phyloP scores from a whole-genome alignment of 2,888 invertebrate genomes.

The Arrhopalites spinosus region DNA sequence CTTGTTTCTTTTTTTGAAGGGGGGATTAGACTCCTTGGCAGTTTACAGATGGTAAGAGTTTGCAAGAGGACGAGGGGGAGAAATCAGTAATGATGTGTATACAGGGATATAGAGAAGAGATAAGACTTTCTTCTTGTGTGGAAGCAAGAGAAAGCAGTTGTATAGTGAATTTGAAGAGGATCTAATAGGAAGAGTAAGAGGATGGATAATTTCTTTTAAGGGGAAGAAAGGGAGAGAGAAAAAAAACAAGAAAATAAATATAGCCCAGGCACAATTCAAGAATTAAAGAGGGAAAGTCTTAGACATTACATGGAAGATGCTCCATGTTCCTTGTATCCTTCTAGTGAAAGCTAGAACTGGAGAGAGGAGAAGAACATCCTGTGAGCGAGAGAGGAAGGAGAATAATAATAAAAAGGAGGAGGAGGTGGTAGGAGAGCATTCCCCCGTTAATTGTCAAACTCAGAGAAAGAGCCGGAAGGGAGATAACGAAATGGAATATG shows the following conservation, averaged over 20 bases:
- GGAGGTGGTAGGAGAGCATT: neutral
- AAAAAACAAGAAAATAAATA: neutral
- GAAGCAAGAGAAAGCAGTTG: neutral
- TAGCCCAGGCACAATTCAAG: neutral
- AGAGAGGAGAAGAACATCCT: neutral
- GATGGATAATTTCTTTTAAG: constrained; percentile 9
- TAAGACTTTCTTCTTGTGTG: neutral
- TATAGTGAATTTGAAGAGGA: too few species aligned
- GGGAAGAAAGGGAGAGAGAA: neutral
- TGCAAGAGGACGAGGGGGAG: neutral
- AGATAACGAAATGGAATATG: constrained; percentile 27
- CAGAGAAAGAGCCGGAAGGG: constrained; percentile 20
- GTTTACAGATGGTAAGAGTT: too few species aligned
- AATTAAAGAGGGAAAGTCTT: neutral
- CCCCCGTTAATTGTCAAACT: neutral
- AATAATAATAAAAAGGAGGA: neutral
- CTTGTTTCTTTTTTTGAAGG: neutral
- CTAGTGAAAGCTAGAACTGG: neutral
- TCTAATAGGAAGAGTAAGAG: neutral
- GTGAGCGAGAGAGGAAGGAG: neutral
- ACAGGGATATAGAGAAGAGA: neutral
- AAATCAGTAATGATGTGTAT: neutral
- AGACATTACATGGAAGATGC: neutral
- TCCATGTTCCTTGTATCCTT: neutral
- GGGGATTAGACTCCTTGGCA: too few species aligned